phyloP scores from a whole-genome alignment of 2,797 vertebrate genomes.

The Eptatretus atami region DNA sequence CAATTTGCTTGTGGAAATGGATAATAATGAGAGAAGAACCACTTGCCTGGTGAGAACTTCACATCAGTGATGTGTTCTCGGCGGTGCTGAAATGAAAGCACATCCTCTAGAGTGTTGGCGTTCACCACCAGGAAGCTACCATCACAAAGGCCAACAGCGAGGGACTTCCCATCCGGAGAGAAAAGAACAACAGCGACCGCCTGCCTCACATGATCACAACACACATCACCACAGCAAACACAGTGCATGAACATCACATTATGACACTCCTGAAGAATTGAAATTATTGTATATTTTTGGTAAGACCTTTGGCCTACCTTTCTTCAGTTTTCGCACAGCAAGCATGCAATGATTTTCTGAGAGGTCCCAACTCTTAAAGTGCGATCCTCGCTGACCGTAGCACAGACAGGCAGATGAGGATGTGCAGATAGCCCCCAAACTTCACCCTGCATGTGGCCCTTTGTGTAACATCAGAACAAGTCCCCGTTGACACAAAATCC shows the following conservation, averaged over 20 bases:
- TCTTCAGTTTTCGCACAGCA: constrained; percentile 78
- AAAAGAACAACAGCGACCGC: constrained; percentile 82
- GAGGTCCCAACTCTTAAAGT: constrained; percentile 83
- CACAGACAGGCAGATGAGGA: constrained; percentile 65
- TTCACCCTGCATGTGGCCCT: constrained; percentile 94
- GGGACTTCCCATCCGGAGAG: constrained; percentile 73
- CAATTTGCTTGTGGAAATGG: too few relatives aligned
- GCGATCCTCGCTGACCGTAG: constrained; percentile 73
- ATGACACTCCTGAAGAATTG: too few relatives aligned
- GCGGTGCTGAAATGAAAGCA: constrained; percentile 87
- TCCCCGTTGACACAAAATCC: not conserved
- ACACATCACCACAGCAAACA: too few relatives aligned
- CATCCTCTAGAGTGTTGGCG: constrained; percentile 75
- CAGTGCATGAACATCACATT: too few relatives aligned
- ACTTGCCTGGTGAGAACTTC: constrained; percentile 61
- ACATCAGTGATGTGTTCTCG: constrained; percentile 79
- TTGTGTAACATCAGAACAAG: constrained; percentile 7
- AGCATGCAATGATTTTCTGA: constrained; percentile 82
- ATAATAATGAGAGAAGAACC: not conserved
- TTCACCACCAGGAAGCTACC: constrained; percentile 90
- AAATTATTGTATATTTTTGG: too few relatives aligned
- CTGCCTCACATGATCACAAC: constrained; percentile 14
- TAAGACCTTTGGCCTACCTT: constrained; percentile 28
- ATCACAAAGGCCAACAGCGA: constrained; percentile 66
- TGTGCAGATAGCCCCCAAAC: constrained; percentile 77